Evolutionary conservation across 2,113 vertebrate species (phyloP), one percentile per base, ranked within the genome.

Genomic region (Epinephelus fuscoguttatus): DNA sequence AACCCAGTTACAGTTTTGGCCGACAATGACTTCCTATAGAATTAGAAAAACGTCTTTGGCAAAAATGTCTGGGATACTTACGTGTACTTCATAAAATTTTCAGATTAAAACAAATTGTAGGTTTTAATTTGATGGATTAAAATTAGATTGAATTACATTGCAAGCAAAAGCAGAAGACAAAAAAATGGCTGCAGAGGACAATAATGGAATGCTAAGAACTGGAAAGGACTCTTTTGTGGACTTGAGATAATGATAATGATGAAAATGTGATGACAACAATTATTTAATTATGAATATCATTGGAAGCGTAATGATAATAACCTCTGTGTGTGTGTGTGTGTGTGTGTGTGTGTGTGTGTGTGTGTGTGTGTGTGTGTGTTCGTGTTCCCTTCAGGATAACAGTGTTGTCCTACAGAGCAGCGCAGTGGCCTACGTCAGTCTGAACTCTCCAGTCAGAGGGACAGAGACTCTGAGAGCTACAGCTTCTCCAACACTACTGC

Each of bases 401-500:
- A 93, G 82, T 64, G 94, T 95, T 4, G 94, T 98, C 85, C 95
- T 99, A 25, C 95, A 96, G 78, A 97, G 91, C 84, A 97, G 96
- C 40, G 96, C 85, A 2, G 97, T 99, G 87, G 96, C 97, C 84
- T 98, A 98, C 0, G 2, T 99, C 60, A 96, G 97, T 72, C 95
- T 99, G 13, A 95, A 97, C 78, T 94, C 90, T 75, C 98, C 98
- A 0, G 85, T 98, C n/a, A 92, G 89, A 82, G 96, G 96, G 12
- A 96, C 96, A 4, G 95, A 95, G 67, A 96, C 92, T 52, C 94
- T 98, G 1, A 81, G 87, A 42, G 94, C 96, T 0, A 83, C 96
- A 33, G 95, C 96, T 18, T 99, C 98, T 1, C 97, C 98, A 40
- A 96, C 97, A 45, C 96, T 99, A 70, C 96, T 96, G 81, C 97